Base-by-base conservation (phyloP, 2,888 invertebrate species). In the Alloscopus bannaensis region DNA sequence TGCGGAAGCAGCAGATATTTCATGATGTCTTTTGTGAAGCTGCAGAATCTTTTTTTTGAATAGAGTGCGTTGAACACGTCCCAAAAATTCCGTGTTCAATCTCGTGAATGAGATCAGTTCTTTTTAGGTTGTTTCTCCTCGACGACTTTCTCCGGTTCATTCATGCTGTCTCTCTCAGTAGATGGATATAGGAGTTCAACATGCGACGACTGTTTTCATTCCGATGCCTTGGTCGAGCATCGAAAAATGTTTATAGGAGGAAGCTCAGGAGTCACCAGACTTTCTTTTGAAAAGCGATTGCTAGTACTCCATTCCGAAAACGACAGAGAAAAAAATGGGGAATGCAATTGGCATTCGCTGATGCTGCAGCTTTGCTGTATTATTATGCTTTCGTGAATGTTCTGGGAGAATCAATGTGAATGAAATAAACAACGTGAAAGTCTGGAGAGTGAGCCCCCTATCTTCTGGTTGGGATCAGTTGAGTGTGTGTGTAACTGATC, bases 291-390 rank as follows among this genome's bases (percentile, higher is more conserved):
- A n/a, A n/a, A n/a, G n/a, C n/a, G n/a, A n/a, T n/a, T n/a, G n/a
- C n/a, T n/a, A n/a, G n/a, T n/a, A n/a, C n/a, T n/a, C n/a, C n/a
- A n/a, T n/a, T n/a, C n/a, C n/a, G n/a, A n/a, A n/a, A 36, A 42
- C 13, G 42, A 42, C n/a, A 42, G 18, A 8, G 36, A 42, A 42
- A 42, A 42, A 8, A 8, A 8, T 42, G 42, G 42, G 18, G 18
- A 42, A 42, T 42, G 42, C 42, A 42, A 3, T 42, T 42, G 42
- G 42, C 42, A 42, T 42, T 42, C 13, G 36, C 36, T 42, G 42
- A 42, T 42, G 18, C 8, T 36, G 36, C 36, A n/a, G n/a, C 42
- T 2, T 42, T 16, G n/a, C 13, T 42, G n/a, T 18, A 2, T n/a
- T 8, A 2, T 2, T 18, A 42, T 42, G n/a, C 13, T 18, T 42